Evolutionary conservation across 2,888 invertebrate species (phyloP), one percentile per base, ranked within the genome.

Genomic region (Mythimna vitellina): DNA sequence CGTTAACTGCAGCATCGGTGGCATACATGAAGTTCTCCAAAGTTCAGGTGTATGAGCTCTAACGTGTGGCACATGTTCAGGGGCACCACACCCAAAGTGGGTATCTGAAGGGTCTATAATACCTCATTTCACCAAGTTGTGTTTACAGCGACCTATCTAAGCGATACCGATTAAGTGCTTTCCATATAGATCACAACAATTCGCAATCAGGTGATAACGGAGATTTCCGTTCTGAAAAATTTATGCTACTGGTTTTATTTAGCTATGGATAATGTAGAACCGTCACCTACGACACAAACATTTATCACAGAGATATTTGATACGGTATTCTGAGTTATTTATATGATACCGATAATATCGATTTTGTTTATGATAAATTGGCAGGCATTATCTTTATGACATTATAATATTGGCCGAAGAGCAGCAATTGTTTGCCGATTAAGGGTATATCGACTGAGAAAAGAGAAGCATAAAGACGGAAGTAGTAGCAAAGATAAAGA

Each of bases 301-400:
- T 51, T 64, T 72, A 78, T 73, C 57, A 58, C 3, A 9, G 4
- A 32, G 51, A 25, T 57, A 60, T 35, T 76, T 1, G 49, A 51
- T 51, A 51, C n/a, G 32, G 20, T 72, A 38, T 73, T 57, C 12
- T 17, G 25, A 65, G 46, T 57, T 29, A 51, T 58, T 42, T 32
- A 56, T 51, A 46, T 38, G 14, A 46, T 29, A 46, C 4, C 17
- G 42, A 78, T 78, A 64, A 29, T 9, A 58, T 68, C 53, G 17
- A 61, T 68, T 46, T n/a, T 32, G 32, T 12, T 35, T 38, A 62
- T 54, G 51, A 60, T 35, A 60, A 71, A 77, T 53, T 62, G 29
- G 20, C 42, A 51, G 35, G 54, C 38, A 51, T 46, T 75, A 69
- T 68, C 42, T 60, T 56, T 54, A 58, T 53, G 35, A 58, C 12